A percentile compares a stretch with the other conserved stretches of the same genome.
phyloP scores from a whole-genome alignment of 1,140 invertebrate genomes.

The Zaprionus davidi region DNA sequence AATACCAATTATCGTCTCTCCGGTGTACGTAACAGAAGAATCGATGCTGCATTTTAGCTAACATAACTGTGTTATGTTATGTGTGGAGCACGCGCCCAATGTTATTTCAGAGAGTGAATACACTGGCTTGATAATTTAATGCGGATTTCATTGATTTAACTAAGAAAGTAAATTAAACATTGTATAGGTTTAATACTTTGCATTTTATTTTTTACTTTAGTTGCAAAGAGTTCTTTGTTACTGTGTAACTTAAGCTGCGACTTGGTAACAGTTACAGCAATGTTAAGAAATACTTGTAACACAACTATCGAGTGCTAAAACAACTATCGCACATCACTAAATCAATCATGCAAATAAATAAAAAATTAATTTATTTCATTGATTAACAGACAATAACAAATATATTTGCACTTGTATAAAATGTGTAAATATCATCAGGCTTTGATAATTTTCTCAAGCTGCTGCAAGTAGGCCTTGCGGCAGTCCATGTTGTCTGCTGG shows the following conservation, averaged over 20 bases:
- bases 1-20: slow-evolving; percentile 20
- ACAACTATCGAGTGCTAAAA: neutral
- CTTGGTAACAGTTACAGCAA: neutral
- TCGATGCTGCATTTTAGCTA: slow-evolving; percentile 7
- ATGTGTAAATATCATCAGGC: slow-evolving; percentile 32
- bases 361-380: neutral
- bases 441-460: slow-evolving; percentile 83
- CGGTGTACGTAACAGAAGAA: neutral
- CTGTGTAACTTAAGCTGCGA: neutral
- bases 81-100: neutral
- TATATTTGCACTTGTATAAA: slow-evolving; percentile 4
- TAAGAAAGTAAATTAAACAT: neutral
- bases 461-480: slow-evolving; percentile 89
- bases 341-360: neutral
- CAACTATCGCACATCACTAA: neutral
- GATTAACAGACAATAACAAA: neutral
- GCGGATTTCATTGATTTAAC: neutral
- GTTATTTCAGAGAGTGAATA: neutral
- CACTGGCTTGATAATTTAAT: neutral
- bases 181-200: neutral
- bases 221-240: neutral
- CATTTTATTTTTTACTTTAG: neutral
- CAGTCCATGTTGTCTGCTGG: slow-evolving; percentile 94
- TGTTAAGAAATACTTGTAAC: neutral
- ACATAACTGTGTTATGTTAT: slow-evolving; percentile 12